Conservation (phyloP, 2,888 invertebrate species). For the Reticulitermes lucifugus region DNA sequence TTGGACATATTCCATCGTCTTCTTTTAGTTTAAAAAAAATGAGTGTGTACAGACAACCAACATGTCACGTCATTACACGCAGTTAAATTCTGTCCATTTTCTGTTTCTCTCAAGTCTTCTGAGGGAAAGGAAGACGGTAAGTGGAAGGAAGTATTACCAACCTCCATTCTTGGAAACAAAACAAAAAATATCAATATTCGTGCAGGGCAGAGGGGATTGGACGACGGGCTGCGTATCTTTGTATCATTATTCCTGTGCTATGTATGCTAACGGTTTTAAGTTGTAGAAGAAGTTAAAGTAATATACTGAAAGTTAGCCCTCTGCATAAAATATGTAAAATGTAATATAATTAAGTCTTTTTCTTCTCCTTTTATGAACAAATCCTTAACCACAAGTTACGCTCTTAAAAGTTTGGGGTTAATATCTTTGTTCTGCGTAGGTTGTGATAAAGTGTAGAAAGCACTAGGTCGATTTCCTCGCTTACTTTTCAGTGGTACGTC, state of each 20-base stretch:
- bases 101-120: neutral
- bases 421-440: no score
- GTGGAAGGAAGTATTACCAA: neutral
- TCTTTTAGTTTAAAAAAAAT: no score
- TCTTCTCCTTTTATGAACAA: no score
- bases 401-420: no score
- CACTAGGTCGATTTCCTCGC: no score
- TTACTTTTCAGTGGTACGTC: no score
- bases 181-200: neutral
- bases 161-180: slow-evolving; percentile 9
- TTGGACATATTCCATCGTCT: no score
- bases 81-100: neutral
- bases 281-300: neutral
- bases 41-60: neutral
- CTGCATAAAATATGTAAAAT: no score
- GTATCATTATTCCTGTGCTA: neutral
- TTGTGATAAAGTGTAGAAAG: no score
- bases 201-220: no score
- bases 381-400: no score
- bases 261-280: neutral
- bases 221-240: neutral
- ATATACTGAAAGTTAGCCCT: neutral
- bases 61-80: neutral
- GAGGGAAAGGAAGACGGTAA: neutral
- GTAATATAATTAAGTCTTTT: no score